Conservation (phyloP, 2,888 invertebrate species). For the Cosmia trapezina region DNA sequence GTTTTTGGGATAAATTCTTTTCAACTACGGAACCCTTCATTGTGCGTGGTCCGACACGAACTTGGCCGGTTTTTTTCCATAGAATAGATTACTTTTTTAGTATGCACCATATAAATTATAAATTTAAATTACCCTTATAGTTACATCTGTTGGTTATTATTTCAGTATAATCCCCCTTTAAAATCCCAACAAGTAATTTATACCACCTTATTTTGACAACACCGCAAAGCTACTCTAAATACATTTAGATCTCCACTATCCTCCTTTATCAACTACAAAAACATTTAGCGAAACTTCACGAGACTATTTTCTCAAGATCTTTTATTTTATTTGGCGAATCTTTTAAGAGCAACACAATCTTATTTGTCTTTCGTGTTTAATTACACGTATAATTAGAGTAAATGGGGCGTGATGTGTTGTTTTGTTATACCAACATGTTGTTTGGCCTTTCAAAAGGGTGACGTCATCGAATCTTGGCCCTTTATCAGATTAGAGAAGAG, state of each 20-base stretch:
- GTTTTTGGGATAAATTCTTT: no score
- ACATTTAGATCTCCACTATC: constrained; percentile 8
- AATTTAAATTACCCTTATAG: not conserved
- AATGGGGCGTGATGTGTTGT: constrained; percentile 60
- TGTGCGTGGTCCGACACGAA: no score
- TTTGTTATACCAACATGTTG: constrained; percentile 50
- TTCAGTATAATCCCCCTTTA: not conserved
- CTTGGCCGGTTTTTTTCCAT: no score
- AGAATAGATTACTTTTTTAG: no score
- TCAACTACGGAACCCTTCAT: no score
- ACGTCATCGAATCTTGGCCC: constrained; percentile 55
- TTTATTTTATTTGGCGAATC: constrained; percentile 57
- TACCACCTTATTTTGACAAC: not conserved
- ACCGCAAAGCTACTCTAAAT: not conserved
- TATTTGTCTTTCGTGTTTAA: constrained; percentile 62
- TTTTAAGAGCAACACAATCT: constrained; percentile 58
- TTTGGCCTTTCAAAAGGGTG: constrained; percentile 47
- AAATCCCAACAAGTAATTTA: not conserved
- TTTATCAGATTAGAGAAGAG: constrained; percentile 54
- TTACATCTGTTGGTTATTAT: not conserved
- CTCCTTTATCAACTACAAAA: constrained; percentile 20
- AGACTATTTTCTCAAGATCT: constrained; percentile 44
- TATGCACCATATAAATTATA: not conserved
- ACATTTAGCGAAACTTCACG: constrained; percentile 42
- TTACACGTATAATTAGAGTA: constrained; percentile 60